Conservation (phyloP, 2,113 vertebrate species). For the Picathartes gymnocephalus region DNA sequence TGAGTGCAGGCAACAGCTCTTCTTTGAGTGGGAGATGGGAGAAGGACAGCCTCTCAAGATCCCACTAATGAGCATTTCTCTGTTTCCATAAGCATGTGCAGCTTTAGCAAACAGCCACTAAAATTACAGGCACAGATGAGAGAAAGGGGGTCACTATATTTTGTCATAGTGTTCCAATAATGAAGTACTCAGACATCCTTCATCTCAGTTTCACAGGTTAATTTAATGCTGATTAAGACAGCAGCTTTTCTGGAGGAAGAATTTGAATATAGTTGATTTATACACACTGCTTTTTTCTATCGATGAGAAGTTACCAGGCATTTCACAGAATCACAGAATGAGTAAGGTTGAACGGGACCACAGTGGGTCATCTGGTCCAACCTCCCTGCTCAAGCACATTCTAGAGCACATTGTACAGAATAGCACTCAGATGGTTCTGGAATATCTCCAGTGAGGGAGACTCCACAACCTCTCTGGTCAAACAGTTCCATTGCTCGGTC, state of each 20-base stretch:
- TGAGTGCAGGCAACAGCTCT: background rate
- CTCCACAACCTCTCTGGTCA: background rate
- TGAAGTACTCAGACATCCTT: background rate
- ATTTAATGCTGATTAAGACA: background rate
- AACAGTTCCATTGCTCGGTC: background rate
- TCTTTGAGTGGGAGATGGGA: background rate
- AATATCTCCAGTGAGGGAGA: background rate
- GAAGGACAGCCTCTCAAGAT: background rate
- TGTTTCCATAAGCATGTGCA: background rate
- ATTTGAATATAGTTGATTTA: background rate
- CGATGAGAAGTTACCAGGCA: background rate
- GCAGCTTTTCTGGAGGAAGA: background rate
- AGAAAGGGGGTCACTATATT: background rate
- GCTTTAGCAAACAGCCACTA: background rate
- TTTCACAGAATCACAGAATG: background rate
- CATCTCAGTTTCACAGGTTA: background rate
- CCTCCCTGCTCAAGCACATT: background rate
- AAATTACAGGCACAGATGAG: background rate
- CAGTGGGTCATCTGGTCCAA: background rate
- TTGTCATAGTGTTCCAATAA: background rate
- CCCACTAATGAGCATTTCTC: background rate
- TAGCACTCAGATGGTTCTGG: background rate
- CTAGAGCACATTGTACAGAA: background rate
- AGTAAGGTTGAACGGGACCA: background rate
- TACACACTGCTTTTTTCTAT: background rate